These are phyloP conservation scores for Drosophila tsacasi DNA, from an alignment of 1,140 invertebrate species.

Conservation along the genomic window DNA sequence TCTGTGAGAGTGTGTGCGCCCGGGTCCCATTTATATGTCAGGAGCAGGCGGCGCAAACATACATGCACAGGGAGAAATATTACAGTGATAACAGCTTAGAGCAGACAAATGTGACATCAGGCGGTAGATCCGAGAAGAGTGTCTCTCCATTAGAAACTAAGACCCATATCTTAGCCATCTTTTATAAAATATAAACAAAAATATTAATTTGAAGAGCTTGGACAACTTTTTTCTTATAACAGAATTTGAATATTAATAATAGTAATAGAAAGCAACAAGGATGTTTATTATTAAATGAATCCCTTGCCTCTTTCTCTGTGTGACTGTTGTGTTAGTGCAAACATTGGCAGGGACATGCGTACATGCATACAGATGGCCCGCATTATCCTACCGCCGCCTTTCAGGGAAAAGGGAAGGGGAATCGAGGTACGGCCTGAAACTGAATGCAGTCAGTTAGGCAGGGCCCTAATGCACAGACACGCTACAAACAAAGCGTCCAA, in stretches of 20 bases:
- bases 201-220: neutral
- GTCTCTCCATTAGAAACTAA: neutral
- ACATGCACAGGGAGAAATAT: conserved; percentile 4
- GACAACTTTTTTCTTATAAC: neutral
- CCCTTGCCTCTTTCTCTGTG: neutral
- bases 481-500: conserved; percentile 68
- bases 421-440: conserved; percentile 41
- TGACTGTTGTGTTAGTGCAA: conserved; percentile 53
- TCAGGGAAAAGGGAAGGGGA: neutral
- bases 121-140: neutral
- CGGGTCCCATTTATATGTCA: conserved; percentile 67
- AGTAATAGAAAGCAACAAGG: neutral
- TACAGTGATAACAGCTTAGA: too few species aligned
- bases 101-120: neutral
- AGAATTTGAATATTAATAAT: neutral
- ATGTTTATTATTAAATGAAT: neutral
- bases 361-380: conserved; percentile 81
- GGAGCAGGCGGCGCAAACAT: conserved; percentile 52
- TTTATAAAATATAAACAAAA: neutral
- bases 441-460: conserved; percentile 61
- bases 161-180: neutral
- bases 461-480: conserved; percentile 52
- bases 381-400: conserved; percentile 53
- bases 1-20: conserved; percentile 28
- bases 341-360: conserved; percentile 66